phyloP scores from a whole-genome alignment of 2,113 vertebrate genomes.

The Ciconia maguari region DNA sequence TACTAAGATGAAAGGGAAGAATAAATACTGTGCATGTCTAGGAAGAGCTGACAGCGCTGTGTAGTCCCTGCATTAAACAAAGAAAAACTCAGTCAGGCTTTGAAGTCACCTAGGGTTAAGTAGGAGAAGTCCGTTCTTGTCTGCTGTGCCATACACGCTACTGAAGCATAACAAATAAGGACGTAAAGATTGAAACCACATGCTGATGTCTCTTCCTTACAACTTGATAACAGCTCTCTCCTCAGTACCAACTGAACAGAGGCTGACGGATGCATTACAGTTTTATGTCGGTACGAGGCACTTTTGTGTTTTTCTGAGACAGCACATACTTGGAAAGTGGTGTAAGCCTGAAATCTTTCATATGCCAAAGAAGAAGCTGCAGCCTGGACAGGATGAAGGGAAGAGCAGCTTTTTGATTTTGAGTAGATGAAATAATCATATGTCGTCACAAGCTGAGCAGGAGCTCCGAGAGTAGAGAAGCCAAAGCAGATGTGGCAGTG shows the following conservation, averaged over 20 bases:
- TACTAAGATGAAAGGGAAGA: neutral
- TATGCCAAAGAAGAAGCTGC: neutral
- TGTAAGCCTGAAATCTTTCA: neutral
- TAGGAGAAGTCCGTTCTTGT: neutral
- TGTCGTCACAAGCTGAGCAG: neutral
- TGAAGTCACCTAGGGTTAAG: neutral
- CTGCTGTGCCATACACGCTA: accelerated
- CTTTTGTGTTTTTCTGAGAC: neutral
- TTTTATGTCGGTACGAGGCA: neutral
- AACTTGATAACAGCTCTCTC: neutral
- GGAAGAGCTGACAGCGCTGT: conserved; percentile 5
- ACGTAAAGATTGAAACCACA: neutral
- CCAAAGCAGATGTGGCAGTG: neutral
- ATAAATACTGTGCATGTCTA: neutral
- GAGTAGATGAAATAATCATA: neutral
- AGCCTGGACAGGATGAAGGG: neutral
- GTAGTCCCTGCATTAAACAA: neutral
- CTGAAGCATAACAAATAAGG: neutral
- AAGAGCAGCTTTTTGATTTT: neutral
- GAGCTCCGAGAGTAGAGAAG: neutral
- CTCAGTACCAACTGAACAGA: neutral
- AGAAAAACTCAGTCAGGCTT: conserved; percentile 12
- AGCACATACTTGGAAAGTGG: neutral
- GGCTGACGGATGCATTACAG: neutral
- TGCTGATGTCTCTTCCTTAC: neutral